These are phyloP conservation scores for Promerops cafer DNA, from an alignment of 2,113 vertebrate species.

Conservation along the genomic window DNA sequence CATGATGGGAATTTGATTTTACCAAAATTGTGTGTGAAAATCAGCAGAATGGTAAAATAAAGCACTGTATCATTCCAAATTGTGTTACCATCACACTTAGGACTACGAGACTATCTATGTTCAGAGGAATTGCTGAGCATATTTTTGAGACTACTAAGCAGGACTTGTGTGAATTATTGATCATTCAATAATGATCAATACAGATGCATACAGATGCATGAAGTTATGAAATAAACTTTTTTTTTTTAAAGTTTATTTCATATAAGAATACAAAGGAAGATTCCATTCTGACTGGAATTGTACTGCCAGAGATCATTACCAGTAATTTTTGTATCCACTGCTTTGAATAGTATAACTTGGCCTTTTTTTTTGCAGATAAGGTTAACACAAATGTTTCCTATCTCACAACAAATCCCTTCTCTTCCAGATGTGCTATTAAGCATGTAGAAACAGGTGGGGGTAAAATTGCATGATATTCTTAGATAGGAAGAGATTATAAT, in stretches of 20 bases:
- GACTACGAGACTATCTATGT: neutral
- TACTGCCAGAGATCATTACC: neutral
- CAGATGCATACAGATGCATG: neutral
- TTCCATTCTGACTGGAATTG: neutral
- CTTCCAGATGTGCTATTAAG: neutral
- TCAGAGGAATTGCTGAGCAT: neutral
- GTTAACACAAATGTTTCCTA: neutral
- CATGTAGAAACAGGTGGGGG: neutral
- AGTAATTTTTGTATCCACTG: neutral
- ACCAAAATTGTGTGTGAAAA: neutral
- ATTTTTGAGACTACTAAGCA: neutral
- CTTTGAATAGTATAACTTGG: neutral
- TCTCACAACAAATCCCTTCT: constrained; percentile 14
- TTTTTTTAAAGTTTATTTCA: neutral
- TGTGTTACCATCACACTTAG: neutral
- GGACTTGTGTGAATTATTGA: neutral
- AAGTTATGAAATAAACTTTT: neutral
- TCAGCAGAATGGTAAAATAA: neutral
- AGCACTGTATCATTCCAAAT: neutral
- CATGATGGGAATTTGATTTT: neutral
- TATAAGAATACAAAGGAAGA: neutral
- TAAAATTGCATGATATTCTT: neutral
- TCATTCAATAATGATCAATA: neutral
- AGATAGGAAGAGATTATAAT: neutral
- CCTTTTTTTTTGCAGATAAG: neutral